These are phyloP conservation scores for Hetaerina americana DNA, from an alignment of 1,140 invertebrate genomes.

Conservation along the genomic window DNA sequence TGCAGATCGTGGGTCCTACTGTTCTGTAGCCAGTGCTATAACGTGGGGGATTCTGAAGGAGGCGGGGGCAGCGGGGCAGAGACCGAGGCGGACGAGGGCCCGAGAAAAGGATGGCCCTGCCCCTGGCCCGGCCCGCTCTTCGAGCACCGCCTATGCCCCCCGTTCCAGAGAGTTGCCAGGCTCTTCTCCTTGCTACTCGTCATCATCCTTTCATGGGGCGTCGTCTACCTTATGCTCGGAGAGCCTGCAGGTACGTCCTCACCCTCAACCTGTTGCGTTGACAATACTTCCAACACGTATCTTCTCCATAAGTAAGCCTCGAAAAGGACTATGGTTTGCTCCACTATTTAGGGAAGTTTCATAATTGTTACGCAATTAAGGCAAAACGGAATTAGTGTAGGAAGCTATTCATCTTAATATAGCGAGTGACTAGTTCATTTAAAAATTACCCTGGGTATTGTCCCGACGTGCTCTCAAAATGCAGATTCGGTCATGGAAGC, in stretches of 20 bases:
- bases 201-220: not conserved
- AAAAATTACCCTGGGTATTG: too few species aligned
- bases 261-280: not conserved
- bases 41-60: not conserved
- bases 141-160: not conserved
- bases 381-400: not conserved
- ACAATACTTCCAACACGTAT: not conserved
- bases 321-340: not conserved
- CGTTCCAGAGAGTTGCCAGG: not conserved
- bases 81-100: not conserved
- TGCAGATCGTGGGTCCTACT: not conserved
- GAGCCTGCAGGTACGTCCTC: not conserved
- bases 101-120: not conserved
- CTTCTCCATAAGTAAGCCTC: too few species aligned
- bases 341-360: not conserved
- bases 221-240: not conserved
- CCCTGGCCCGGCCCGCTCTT: not conserved
- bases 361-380: not conserved
- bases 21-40: not conserved
- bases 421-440: too few species aligned
- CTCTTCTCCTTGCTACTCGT: not conserved
- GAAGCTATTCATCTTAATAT: too few species aligned
- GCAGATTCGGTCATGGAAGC: too few species aligned
- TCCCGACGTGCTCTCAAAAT: too few species aligned
- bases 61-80: not conserved